phyloP scores from a whole-genome alignment of 2,113 vertebrate species.

The Psittacara wagleri region DNA sequence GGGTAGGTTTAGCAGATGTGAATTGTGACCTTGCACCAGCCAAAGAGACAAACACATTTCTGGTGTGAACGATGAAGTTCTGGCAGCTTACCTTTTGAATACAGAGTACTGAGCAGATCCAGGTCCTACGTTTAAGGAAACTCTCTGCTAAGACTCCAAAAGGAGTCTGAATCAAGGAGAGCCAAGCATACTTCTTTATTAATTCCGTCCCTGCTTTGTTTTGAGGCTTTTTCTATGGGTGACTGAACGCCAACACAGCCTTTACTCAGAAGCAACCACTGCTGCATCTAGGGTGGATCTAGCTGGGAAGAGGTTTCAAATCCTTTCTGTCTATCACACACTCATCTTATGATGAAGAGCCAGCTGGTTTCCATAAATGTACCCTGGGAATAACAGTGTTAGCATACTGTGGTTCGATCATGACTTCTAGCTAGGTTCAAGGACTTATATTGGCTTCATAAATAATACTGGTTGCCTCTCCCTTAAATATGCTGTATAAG shows the following conservation, averaged over 20 bases:
- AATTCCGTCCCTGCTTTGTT: background rate
- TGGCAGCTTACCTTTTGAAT: background rate
- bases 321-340: background rate
- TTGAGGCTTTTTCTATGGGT: background rate
- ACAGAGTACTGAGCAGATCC: background rate
- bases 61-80: background rate
- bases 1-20: background rate
- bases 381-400: background rate
- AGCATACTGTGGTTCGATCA: background rate
- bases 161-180: background rate
- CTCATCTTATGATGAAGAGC: background rate
- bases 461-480: background rate
- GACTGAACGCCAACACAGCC: background rate
- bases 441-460: background rate
- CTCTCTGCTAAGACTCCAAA: background rate
- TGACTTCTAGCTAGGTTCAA: background rate
- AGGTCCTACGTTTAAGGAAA: background rate
- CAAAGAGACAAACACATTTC: rapidly evolving
- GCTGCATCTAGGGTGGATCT: background rate
- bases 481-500: background rate
- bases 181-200: background rate
- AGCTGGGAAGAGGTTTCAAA: background rate
- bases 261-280: rapidly evolving
- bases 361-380: background rate
- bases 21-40: background rate